These are phyloP conservation scores for Clarias laeviceps DNA, from an alignment of 2,797 vertebrate species.

Conservation along the genomic window DNA sequence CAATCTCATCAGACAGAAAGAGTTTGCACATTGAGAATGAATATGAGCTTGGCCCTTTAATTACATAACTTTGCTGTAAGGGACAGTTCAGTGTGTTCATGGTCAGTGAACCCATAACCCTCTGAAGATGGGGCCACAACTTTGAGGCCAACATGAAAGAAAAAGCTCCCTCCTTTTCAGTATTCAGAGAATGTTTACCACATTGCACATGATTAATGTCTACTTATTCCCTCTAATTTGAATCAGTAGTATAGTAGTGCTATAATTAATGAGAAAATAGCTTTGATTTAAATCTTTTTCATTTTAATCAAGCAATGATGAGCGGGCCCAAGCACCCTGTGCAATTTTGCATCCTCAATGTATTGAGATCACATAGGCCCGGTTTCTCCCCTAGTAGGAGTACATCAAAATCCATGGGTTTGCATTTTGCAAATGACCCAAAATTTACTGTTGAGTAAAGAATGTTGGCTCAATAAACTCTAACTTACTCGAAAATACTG, in stretches of 20 bases:
- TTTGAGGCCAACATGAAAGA: neutral
- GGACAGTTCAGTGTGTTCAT: constrained; percentile 30
- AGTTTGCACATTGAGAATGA: neutral
- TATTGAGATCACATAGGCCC: too few relatives aligned
- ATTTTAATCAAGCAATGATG: too few relatives aligned
- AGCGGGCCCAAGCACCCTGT: too few relatives aligned
- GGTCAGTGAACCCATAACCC: constrained; percentile 41
- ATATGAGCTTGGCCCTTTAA: constrained; percentile 13
- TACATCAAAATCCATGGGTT: too few relatives aligned
- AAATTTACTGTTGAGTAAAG: too few relatives aligned
- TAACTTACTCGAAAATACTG: too few relatives aligned
- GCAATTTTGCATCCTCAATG: too few relatives aligned
- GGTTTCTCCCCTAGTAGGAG: too few relatives aligned
- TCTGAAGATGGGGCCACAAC: constrained; percentile 29
- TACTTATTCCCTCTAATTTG: constrained; percentile 32
- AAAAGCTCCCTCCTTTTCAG: constrained; percentile 11
- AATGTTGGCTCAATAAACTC: too few relatives aligned
- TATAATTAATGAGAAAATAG: constrained; percentile 5
- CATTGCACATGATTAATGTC: constrained; percentile 7
- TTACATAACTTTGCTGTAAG: constrained; percentile 42
- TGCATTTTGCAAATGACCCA: too few relatives aligned
- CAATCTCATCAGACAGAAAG: neutral
- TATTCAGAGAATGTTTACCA: constrained; percentile 11
- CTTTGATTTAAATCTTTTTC: neutral
- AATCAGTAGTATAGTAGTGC: constrained; percentile 20